Base-by-base conservation (phyloP, 2,113 vertebrate genomes). In the Panthera tigris region DNA sequence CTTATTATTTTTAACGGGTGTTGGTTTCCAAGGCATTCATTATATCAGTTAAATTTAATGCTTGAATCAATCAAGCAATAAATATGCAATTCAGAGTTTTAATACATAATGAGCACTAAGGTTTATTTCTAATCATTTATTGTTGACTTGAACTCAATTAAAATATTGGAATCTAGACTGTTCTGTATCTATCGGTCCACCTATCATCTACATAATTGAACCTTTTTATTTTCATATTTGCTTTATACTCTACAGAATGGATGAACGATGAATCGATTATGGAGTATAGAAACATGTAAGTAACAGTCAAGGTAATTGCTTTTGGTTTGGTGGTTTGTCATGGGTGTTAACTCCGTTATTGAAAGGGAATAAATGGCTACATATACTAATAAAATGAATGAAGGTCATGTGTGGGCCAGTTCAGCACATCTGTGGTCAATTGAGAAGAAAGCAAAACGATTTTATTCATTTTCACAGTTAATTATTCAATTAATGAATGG, bases 401-500 rank as follows among this genome's bases (percentile, higher is more conserved):
- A 71, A 61, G 65, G 87, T 73, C 66, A 21, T 19, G 4, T 31
- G 29, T 52, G 45, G 73, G 48, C n/a, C 25, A 55, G 14, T 55
- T 84, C 5, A 74, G 29, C n/a, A 85, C 76, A 80, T 82, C 65
- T 80, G 5, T 94, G 71, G 76, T 80, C 78, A 68, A 68, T 74
- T 80, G 39, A 83, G 36, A 13, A 55, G 74, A 93, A 92, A 48
- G 31, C 12, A 66, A 63, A 81, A 63, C 36, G 9, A 25, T 80
- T 85, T 83, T 73, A 63, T 71, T 85, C 39, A 61, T 89, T 84
- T 91, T 50, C 57, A 95, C 57, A 80, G n/a, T 80, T 73, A 61
- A 86, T 97, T 73, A n/a, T 33, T 82, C 21, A 57, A 66, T 87
- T 71, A 79, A 89, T 93, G 94, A 66, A 82, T 89, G 78, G 63